Evolutionary conservation across 1,140 invertebrate genomes (phyloP).

Genomic region (Pseudoatta argentina): DNA sequence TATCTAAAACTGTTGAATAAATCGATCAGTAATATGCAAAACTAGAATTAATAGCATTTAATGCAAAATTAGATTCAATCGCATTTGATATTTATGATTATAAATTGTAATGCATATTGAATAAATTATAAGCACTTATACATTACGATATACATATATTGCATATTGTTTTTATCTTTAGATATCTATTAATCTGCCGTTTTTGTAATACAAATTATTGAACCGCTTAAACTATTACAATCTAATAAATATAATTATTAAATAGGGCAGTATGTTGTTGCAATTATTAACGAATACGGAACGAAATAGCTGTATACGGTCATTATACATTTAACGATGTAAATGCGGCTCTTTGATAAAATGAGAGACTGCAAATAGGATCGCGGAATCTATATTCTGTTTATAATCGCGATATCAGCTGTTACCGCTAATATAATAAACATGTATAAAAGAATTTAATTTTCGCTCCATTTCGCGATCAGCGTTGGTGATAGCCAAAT

Average conservation of each 20-base stretch:
- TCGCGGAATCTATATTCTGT: conserved; percentile 51
- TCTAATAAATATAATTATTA: conserved; percentile 14
- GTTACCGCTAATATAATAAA: conserved; percentile 54
- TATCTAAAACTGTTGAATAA: neutral
- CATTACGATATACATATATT: neutral
- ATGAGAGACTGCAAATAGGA: conserved; percentile 46
- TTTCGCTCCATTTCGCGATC: conserved; percentile 49
- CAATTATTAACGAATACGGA: conserved; percentile 26
- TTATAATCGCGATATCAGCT: conserved; percentile 57
- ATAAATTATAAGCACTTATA: neutral
- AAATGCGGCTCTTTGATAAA: conserved; percentile 32
- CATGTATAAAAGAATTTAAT: conserved; percentile 61
- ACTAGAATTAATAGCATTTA: conserved; percentile 29
- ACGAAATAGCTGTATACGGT: neutral
- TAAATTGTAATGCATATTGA: conserved; percentile 2
- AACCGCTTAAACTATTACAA: conserved; percentile 1
- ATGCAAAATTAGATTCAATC: conserved; percentile 8
- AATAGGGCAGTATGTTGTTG: conserved; percentile 9
- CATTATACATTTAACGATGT: conserved; percentile 23
- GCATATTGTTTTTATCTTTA: neutral
- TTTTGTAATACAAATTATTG: conserved; percentile 2
- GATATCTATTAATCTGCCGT: neutral
- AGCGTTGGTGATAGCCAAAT: conserved; percentile 17
- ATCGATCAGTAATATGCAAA: conserved; percentile 5
- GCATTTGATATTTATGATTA: conserved; percentile 9